Conservation (phyloP, 2,113 vertebrate species). For the Phrynosoma blainvillii region DNA sequence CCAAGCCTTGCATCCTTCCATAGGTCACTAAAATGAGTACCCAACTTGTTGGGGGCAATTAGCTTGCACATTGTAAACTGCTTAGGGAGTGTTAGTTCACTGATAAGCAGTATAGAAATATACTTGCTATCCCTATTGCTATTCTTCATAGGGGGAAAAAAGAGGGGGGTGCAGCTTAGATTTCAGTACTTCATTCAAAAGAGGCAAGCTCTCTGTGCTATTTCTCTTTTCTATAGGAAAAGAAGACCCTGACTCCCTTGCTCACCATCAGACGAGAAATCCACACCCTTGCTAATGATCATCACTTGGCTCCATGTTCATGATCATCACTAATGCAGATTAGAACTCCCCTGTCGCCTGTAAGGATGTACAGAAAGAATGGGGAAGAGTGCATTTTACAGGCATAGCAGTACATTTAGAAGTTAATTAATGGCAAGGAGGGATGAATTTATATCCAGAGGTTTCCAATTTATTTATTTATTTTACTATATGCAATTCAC, state of each 20-base stretch:
- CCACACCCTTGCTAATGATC: not conserved
- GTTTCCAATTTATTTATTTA: not conserved
- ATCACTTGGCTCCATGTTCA: not conserved
- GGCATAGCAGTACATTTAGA: not conserved
- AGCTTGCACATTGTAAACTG: too few relatives aligned
- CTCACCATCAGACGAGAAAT: not conserved
- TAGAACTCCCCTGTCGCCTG: not conserved
- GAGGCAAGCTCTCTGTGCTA: rapidly evolving
- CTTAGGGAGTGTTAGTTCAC: too few relatives aligned
- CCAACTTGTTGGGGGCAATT: too few relatives aligned
- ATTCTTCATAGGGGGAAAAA: constrained; percentile 25
- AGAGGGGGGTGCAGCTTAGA: constrained; percentile 58
- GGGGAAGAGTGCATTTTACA: not conserved
- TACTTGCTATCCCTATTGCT: too few relatives aligned
- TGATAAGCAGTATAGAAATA: too few relatives aligned
- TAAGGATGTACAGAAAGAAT: not conserved
- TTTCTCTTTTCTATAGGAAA: rapidly evolving
- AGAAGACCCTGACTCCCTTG: not conserved
- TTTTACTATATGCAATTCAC: not conserved
- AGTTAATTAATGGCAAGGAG: not conserved
- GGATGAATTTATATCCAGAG: not conserved
- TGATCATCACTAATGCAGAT: not conserved
- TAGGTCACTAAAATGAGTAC: too few relatives aligned
- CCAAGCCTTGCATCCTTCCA: too few relatives aligned
- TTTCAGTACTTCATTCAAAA: constrained; percentile 6